phyloP scores from a whole-genome alignment of 2,888 invertebrate genomes.

The Scaptodrosophila latifasciaeformis region DNA sequence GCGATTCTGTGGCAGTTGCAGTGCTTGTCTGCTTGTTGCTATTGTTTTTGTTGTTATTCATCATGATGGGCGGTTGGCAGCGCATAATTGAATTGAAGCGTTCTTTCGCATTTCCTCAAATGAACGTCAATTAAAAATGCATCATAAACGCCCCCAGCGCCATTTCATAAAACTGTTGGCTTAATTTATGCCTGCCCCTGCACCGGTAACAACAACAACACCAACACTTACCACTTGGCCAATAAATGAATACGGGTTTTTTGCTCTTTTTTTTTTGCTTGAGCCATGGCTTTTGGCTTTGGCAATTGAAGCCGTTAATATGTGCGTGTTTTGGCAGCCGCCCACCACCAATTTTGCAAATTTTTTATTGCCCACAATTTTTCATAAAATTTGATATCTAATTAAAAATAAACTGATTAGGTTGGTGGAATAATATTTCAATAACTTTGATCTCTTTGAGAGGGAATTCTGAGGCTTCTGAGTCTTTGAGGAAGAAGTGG shows the following conservation, averaged over 20 bases:
- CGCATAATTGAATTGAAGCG: conserved; percentile 66
- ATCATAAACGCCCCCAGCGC: conserved; percentile 63
- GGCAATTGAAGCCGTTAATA: neutral
- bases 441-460: too few relatives aligned
- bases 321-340: neutral
- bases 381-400: too few relatives aligned
- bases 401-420: too few relatives aligned
- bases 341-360: too few relatives aligned
- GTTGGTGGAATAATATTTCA: too few relatives aligned
- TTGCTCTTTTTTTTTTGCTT: neutral
- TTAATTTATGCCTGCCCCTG: conserved; percentile 47
- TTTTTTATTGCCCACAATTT: too few relatives aligned
- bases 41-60: conserved; percentile 1
- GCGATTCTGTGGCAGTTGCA: conserved; percentile 12
- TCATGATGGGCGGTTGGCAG: conserved; percentile 10
- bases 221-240: conserved; percentile 5
- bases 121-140: conserved; percentile 68
- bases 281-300: neutral
- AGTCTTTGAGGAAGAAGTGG: too few relatives aligned
- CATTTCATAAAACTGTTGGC: conserved; percentile 63
- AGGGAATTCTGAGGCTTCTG: too few relatives aligned
- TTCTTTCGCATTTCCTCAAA: conserved; percentile 61
- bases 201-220: too few relatives aligned
- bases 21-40: neutral
- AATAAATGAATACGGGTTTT: conserved; percentile 24